Base-by-base conservation (phyloP, 1,140 invertebrate species). In the Chrysomallon squamiferum region DNA sequence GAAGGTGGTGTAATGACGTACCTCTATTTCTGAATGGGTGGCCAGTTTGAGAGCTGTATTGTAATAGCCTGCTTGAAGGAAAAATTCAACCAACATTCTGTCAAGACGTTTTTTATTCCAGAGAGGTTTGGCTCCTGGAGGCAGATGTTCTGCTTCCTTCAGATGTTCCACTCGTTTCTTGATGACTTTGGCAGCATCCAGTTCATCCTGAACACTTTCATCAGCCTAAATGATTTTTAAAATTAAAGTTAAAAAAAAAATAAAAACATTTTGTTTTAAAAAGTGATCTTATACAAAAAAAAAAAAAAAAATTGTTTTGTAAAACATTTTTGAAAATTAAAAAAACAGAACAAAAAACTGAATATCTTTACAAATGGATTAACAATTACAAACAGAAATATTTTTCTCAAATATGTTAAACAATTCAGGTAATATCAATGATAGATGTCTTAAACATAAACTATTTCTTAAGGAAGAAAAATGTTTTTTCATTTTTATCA, bases 51-150 rank as follows among this genome's bases (percentile, higher is more conserved):
- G 90, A 2, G 96, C 96, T 2, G 95, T 93, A 78, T 94, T 93
- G 80, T 99, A 99, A 85, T 96, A 98, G 0, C 97, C 96, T 83
- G 93, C 92, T 62, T 96, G 88, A n/a, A 98, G 88, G 76, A 97
- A 94, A 86, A 98, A 96, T 84, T 99, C 97, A 18, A 98, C 94
- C 13, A 99, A 87, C 92, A 98, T 94, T 59, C 97, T 88, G 86
- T 98, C 95, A 25, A 98, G 83, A 57, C 96, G 90, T 58, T 93
- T 92, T 66, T 93, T 90, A 65, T 93, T 90, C 95, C 95, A 98
- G 49, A 76, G 38, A 25, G 71, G 72, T 61, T 78, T 74, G 11
- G 79, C 74, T 15, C 65, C 56, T 15, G 73, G 68, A 13, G 72
- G 68, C 30, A 77, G 71, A 60, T 79, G 85, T 74, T 94, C 92